Percentiles rank a stretch among this genome's conserved stretches.
phyloP scores from a whole-genome alignment of 1,140 invertebrate species.

The Ylistrum balloti region DNA sequence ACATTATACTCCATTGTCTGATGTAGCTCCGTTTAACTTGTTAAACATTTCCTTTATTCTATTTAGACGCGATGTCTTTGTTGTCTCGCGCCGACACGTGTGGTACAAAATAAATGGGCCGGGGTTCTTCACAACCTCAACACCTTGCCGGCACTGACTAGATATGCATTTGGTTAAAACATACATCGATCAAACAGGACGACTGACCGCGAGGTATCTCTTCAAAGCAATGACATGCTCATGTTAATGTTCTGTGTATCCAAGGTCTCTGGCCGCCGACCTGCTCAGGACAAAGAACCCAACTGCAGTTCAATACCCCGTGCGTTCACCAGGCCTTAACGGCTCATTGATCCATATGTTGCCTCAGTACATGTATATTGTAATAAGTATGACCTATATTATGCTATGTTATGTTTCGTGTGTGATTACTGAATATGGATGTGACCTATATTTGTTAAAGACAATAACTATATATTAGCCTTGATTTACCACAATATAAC shows the following conservation, averaged over 20 bases:
- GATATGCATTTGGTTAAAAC: not conserved
- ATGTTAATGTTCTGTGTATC: conserved; percentile 4
- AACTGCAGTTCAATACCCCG: conserved; percentile 1
- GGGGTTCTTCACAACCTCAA: not conserved
- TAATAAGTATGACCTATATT: not conserved
- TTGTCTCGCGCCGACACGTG: not conserved
- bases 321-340: not conserved
- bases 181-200: not conserved
- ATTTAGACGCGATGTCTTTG: not conserved
- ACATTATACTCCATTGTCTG: not conserved
- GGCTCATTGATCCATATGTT: not conserved
- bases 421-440: no score
- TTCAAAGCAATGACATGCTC: not conserved
- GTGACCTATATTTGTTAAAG: no score
- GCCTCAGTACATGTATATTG: not conserved
- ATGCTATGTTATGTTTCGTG: not conserved
- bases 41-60: not conserved
- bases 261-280: conserved; percentile 36
- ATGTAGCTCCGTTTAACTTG: not conserved
- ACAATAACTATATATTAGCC: no score
- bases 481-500: no score
- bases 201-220: conserved; percentile 3
- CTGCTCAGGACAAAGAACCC: conserved; percentile 37
- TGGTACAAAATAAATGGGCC: not conserved
- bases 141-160: not conserved